Percentiles rank a stretch among this genome's conserved stretches.
Evolutionary conservation across 2,113 vertebrate species (phyloP).

Genomic region (Heliornis fulica): DNA sequence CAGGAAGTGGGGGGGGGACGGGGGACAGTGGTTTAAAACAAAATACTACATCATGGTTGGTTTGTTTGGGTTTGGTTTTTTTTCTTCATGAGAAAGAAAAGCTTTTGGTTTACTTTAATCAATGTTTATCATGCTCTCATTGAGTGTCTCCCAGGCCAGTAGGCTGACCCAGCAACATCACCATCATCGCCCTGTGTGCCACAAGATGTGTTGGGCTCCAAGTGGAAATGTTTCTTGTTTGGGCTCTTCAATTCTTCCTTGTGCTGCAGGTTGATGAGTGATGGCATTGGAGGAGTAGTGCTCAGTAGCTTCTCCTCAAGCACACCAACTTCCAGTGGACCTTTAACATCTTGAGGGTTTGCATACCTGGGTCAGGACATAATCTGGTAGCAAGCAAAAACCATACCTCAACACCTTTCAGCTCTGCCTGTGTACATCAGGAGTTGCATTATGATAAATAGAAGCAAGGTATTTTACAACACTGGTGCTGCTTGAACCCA

Average conservation of each 20-base stretch:
- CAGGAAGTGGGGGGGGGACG: fast-evolving
- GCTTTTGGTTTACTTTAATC: neutral
- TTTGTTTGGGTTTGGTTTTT: neutral
- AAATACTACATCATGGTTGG: neutral
- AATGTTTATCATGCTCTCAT: neutral
- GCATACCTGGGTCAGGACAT: neutral
- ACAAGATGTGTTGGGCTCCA: neutral
- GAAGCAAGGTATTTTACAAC: neutral
- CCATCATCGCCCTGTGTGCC: fast-evolving
- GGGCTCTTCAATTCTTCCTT: neutral
- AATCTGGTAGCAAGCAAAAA: neutral
- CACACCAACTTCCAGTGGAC: neutral
- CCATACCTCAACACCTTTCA: neutral
- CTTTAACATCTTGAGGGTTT: neutral
- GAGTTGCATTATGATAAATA: neutral
- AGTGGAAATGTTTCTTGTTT: neutral
- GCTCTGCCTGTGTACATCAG: neutral
- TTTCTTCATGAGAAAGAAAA: neutral
- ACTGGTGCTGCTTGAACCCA: neutral
- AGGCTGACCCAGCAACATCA: neutral
- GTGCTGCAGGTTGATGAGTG: neutral
- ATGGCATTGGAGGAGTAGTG: neutral
- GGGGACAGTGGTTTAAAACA: neutral
- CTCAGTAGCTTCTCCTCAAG: neutral
- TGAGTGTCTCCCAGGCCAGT: neutral